phyloP scores from a whole-genome alignment of 2,888 invertebrate genomes.

The Agrochola lychnidis region DNA sequence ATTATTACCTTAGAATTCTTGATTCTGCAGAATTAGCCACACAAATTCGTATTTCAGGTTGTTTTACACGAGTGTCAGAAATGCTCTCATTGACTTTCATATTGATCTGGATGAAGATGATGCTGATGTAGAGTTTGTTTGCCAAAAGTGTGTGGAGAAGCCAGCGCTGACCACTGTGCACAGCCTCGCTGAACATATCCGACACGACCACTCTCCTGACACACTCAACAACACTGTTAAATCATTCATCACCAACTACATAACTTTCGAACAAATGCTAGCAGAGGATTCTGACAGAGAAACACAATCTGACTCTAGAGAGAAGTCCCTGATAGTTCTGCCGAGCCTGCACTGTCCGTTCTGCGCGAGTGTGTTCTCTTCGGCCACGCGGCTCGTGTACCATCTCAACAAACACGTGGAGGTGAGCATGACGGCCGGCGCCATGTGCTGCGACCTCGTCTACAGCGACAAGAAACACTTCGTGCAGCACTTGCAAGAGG shows the following conservation, averaged over 20 bases:
- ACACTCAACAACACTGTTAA: slow-evolving; percentile 57
- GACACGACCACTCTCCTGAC: slow-evolving; percentile 65
- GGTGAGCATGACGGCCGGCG: slow-evolving; percentile 68
- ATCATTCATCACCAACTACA: slow-evolving; percentile 76
- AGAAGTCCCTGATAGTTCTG: slow-evolving; percentile 35
- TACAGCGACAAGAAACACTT: slow-evolving; percentile 72
- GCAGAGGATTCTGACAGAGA: slow-evolving; percentile 70
- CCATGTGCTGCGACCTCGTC: slow-evolving; percentile 73
- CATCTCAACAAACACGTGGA: slow-evolving; percentile 80
- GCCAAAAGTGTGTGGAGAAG: slow-evolving; percentile 76
- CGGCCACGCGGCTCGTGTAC: slow-evolving; percentile 75
- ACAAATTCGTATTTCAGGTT: slow-evolving; percentile 78
- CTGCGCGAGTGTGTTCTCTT: slow-evolving; percentile 79
- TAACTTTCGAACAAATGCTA: slow-evolving; percentile 80
- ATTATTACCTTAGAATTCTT: background rate
- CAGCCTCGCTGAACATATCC: slow-evolving; percentile 74
- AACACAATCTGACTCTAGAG: slow-evolving; percentile 41
- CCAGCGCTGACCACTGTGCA: slow-evolving; percentile 65
- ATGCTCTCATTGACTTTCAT: slow-evolving; percentile 70
- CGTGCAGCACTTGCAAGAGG: slow-evolving; percentile 74
- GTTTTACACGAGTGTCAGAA: slow-evolving; percentile 67
- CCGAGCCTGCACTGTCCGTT: slow-evolving; percentile 76
- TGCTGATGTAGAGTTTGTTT: slow-evolving; percentile 76
- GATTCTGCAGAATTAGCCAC: slow-evolving; percentile 24
- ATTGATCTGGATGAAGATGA: slow-evolving; percentile 67